Evolutionary conservation across 2,888 invertebrate species (phyloP).

Genomic region (Laothoe populi): DNA sequence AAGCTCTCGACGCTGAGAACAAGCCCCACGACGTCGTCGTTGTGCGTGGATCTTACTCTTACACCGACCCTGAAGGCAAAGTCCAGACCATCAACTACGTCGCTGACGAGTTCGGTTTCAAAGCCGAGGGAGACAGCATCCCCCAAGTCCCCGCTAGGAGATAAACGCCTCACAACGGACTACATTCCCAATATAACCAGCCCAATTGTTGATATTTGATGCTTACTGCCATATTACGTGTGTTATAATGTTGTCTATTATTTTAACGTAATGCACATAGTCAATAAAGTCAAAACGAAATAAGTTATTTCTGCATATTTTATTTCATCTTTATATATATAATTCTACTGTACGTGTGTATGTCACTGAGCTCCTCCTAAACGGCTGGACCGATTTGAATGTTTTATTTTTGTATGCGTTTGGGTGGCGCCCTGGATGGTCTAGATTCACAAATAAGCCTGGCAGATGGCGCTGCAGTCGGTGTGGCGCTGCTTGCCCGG

Average conservation of each 20-base stretch:
- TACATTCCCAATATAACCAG: not conserved
- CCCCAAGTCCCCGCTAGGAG: conserved; percentile 64
- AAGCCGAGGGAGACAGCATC: conserved; percentile 85
- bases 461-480: too few relatives aligned
- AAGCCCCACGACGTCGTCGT: conserved; percentile 82
- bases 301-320: not conserved
- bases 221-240: not conserved
- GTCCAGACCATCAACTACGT: conserved; percentile 79
- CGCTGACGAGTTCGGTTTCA: conserved; percentile 88
- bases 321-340: not conserved
- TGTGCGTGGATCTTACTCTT: conserved; percentile 85
- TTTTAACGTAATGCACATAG: not conserved
- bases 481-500: too few relatives aligned
- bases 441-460: too few relatives aligned
- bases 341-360: too few relatives aligned
- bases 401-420: too few relatives aligned
- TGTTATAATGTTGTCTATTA: not conserved
- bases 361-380: too few relatives aligned
- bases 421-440: too few relatives aligned
- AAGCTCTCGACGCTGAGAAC: conserved; percentile 81
- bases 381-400: too few relatives aligned
- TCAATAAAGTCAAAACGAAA: not conserved
- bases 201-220: not conserved
- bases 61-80: conserved; percentile 84
- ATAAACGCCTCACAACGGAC: not conserved